Conservation (phyloP, 2,888 invertebrate species). For the Lasioglossum malachurum region DNA sequence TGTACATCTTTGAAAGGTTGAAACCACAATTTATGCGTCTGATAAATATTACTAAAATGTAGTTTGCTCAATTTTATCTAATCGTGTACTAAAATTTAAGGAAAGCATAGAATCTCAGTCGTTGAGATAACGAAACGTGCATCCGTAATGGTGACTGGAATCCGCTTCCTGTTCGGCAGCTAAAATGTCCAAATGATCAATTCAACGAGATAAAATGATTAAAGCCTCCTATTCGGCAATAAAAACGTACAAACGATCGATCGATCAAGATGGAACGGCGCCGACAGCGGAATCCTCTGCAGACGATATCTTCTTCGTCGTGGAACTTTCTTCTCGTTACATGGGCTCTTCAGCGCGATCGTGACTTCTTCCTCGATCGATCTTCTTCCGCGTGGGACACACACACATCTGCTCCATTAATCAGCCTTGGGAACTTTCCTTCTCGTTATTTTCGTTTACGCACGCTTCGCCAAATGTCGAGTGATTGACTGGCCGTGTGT, state of each 20-base stretch:
- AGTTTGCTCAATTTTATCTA: background rate
- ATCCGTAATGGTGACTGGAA: background rate
- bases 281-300: background rate
- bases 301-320: background rate
- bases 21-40: background rate
- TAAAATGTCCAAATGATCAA: background rate
- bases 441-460: conserved; percentile 14
- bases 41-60: background rate
- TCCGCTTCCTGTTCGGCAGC: background rate
- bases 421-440: conserved; percentile 36
- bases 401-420: conserved; percentile 22
- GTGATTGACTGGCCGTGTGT: conserved; percentile 42
- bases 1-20: background rate
- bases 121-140: background rate
- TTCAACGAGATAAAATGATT: background rate
- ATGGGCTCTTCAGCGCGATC: background rate
- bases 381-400: background rate
- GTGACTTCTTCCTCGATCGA: background rate
- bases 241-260: background rate
- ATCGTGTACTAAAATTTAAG: background rate
- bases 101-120: background rate
- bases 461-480: background rate
- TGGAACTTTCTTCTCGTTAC: conserved; percentile 36
- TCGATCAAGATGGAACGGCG: background rate
- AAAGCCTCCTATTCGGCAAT: background rate